Evolutionary conservation across 2,113 vertebrate species (phyloP).

Genomic region (Melanerpes formicivorus): DNA sequence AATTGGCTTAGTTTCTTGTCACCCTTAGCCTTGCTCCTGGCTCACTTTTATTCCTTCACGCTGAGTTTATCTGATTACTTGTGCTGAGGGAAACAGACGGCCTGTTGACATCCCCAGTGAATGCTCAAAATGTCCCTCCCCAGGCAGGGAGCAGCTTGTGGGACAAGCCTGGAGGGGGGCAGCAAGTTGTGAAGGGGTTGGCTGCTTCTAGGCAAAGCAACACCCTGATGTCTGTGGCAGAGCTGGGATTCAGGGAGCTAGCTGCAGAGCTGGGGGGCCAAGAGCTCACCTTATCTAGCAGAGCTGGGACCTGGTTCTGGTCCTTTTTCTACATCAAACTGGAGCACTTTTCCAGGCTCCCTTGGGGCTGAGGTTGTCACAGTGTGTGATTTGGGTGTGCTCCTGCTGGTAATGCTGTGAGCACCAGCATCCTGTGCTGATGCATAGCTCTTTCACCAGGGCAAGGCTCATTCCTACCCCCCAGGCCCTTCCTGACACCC

Average conservation of each 20-base stretch:
- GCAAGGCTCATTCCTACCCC: background rate
- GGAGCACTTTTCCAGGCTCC: background rate
- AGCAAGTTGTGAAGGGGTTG: background rate
- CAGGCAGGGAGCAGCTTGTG: background rate
- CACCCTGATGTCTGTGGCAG: accelerated
- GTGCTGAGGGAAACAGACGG: background rate
- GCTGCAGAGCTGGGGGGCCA: background rate
- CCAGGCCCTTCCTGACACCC: background rate
- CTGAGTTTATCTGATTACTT: constrained; percentile 51
- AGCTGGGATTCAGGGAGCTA: background rate
- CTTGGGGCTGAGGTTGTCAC: background rate
- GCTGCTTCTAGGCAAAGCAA: background rate
- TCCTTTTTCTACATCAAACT: background rate
- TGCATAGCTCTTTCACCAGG: background rate
- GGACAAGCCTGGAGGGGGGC: background rate
- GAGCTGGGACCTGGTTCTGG: background rate
- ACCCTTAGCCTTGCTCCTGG: constrained; percentile 15
- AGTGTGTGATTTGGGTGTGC: background rate
- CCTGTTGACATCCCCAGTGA: background rate
- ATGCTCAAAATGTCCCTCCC: background rate
- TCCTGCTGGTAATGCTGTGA: accelerated
- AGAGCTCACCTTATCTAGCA: background rate
- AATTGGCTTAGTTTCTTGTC: background rate
- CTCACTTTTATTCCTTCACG: constrained; percentile 34
- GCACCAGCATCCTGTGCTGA: accelerated